phyloP scores from a whole-genome alignment of 2,797 vertebrate genomes.

The Pseudochirops corinnae region DNA sequence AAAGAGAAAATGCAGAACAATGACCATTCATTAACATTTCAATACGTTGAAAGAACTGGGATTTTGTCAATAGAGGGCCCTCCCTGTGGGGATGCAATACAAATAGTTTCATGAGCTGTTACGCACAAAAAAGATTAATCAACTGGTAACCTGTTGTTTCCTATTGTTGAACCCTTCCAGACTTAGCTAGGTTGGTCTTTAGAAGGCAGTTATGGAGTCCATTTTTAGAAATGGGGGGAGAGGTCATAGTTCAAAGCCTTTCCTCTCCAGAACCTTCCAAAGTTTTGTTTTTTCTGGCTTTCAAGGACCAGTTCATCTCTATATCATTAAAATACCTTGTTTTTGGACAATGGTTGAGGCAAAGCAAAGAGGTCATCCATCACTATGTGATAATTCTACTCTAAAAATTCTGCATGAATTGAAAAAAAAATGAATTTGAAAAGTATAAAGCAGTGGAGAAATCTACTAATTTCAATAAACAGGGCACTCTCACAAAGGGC shows the following conservation, averaged over 20 bases:
- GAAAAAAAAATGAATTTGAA: background rate
- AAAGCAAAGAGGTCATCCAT: background rate
- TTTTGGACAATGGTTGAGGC: background rate
- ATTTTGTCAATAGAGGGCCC: background rate
- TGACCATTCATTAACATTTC: background rate
- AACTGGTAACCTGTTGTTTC: background rate
- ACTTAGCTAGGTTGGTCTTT: background rate
- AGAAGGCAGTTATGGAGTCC: background rate
- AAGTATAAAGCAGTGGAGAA: background rate
- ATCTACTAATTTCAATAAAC: background rate
- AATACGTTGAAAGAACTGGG: background rate
- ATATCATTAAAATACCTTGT: background rate
- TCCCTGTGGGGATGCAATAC: background rate
- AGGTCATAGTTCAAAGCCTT: background rate
- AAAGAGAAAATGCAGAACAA: background rate
- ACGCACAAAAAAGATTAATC: background rate
- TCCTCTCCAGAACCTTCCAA: background rate
- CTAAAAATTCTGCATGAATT: background rate
- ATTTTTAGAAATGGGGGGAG: background rate
- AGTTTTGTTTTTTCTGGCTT: background rate
- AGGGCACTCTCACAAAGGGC: background rate
- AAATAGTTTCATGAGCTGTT: background rate
- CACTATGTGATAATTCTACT: background rate
- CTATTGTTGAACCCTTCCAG: background rate
- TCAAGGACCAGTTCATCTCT: background rate